Percentiles rank a stretch among this genome's conserved stretches.
These are phyloP conservation scores for Rosalia funebris DNA, from an alignment of 2,888 invertebrate genomes.

Conservation along the genomic window DNA sequence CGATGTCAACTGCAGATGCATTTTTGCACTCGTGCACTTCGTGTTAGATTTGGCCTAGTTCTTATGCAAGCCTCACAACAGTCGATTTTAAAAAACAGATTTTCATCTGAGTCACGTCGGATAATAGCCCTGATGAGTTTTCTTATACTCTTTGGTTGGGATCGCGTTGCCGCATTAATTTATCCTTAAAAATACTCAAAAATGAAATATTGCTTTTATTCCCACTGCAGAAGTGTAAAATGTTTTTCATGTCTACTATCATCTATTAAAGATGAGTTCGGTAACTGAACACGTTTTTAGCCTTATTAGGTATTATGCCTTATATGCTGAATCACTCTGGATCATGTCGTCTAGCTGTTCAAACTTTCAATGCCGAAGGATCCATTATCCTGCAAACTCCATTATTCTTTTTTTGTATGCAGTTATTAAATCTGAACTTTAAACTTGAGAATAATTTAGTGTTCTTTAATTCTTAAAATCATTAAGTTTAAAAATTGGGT, in stretches of 20 bases:
- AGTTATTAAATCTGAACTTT: no score
- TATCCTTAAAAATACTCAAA: background rate
- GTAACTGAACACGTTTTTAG: background rate
- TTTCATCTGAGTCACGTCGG: background rate
- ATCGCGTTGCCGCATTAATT: background rate
- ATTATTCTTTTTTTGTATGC: no score
- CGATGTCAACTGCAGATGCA: background rate
- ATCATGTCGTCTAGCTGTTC: background rate
- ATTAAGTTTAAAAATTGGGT: no score
- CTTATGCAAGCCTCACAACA: background rate
- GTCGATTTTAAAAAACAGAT: background rate
- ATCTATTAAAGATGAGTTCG: background rate
- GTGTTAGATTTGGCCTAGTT: background rate
- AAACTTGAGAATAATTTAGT: no score
- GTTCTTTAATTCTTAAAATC: no score
- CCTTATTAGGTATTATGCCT: background rate
- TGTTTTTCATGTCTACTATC: background rate
- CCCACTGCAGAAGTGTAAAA: background rate
- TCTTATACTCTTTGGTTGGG: background rate
- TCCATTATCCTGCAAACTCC: no score
- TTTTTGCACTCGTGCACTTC: background rate
- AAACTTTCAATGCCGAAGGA: background rate
- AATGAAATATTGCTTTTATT: slow-evolving; percentile 10
- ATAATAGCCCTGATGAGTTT: background rate
- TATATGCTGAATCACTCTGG: background rate